Conservation (phyloP, 1,140 invertebrate genomes). For the Brachystomella parvula region DNA sequence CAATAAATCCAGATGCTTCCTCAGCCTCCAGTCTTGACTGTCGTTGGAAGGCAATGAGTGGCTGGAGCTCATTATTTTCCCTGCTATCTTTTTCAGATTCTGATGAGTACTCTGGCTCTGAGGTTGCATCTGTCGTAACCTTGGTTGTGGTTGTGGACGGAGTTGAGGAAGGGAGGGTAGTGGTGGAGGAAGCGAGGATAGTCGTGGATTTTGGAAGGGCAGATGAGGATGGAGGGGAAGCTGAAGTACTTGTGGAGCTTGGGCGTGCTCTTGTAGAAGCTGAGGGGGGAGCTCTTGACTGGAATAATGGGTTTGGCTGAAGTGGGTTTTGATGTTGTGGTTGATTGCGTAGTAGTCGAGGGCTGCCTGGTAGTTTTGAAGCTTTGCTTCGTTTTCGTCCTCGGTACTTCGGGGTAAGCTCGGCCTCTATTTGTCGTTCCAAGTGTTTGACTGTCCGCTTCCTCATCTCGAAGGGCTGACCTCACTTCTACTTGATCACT, state of each 20-base stretch:
- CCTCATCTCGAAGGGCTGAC: not conserved
- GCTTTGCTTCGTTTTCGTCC: not conserved
- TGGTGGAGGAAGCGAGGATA: no score
- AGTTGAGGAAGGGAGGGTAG: no score
- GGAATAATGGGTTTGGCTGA: not conserved
- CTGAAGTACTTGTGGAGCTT: not conserved
- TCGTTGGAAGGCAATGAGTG: not conserved
- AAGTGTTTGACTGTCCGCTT: not conserved
- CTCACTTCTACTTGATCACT: not conserved
- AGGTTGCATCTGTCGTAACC: not conserved
- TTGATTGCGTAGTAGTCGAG: not conserved
- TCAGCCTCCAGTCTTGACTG: conserved; percentile 1
- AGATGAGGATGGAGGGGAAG: no score
- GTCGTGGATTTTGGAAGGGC: no score
- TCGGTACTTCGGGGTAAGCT: not conserved
- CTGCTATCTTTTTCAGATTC: not conserved
- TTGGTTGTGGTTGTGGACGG: not conserved
- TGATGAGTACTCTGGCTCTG: not conserved
- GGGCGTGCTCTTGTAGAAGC: not conserved
- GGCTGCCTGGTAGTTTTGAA: not conserved
- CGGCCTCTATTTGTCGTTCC: not conserved
- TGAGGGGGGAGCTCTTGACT: not conserved
- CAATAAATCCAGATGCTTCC: conserved; percentile 7
- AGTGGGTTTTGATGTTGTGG: not conserved
- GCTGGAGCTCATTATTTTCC: not conserved